These are phyloP conservation scores for Trypoxylus dichotomus DNA, from an alignment of 1,140 invertebrate species.

Conservation along the genomic window DNA sequence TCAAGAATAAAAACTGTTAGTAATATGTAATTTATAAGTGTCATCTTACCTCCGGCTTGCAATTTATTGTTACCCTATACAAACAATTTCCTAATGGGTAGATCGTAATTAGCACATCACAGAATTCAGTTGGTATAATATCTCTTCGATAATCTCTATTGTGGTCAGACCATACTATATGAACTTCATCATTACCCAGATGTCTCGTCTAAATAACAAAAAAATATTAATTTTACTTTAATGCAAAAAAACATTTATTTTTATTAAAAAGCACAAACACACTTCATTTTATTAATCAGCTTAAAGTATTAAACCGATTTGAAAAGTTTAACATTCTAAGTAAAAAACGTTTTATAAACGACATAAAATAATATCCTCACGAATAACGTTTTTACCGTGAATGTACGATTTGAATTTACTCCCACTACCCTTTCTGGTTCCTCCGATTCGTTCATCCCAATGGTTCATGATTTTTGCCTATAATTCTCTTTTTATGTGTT, in stretches of 20 bases:
- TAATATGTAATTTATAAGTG: not conserved
- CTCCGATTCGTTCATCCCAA: too few relatives aligned
- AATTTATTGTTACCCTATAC: slow-evolving; percentile 79
- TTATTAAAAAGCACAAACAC: not conserved
- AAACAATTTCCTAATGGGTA: slow-evolving; percentile 87
- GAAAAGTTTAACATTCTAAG: too few relatives aligned
- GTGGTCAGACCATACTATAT: slow-evolving; percentile 99
- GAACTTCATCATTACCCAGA: slow-evolving; percentile 98
- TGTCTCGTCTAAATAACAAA: slow-evolving; percentile 75
- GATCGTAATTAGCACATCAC: slow-evolving; percentile 96
- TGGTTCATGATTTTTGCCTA: too few relatives aligned
- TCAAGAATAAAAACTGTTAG: not conserved
- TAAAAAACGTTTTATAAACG: too few relatives aligned
- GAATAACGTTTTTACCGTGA: too few relatives aligned
- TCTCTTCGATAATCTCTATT: slow-evolving; percentile 91
- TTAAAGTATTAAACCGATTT: too few relatives aligned
- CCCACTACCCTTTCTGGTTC: too few relatives aligned
- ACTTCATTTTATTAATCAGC: too few relatives aligned
- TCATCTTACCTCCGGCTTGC: slow-evolving; percentile 74
- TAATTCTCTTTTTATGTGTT: too few relatives aligned
- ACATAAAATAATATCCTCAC: too few relatives aligned
- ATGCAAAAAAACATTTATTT: too few relatives aligned
- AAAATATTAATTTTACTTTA: slow-evolving; percentile 14
- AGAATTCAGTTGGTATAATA: slow-evolving; percentile 98
- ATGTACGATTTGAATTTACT: too few relatives aligned